Conservation (phyloP, 2,888 invertebrate genomes). For the Scrobipalpa costella region DNA sequence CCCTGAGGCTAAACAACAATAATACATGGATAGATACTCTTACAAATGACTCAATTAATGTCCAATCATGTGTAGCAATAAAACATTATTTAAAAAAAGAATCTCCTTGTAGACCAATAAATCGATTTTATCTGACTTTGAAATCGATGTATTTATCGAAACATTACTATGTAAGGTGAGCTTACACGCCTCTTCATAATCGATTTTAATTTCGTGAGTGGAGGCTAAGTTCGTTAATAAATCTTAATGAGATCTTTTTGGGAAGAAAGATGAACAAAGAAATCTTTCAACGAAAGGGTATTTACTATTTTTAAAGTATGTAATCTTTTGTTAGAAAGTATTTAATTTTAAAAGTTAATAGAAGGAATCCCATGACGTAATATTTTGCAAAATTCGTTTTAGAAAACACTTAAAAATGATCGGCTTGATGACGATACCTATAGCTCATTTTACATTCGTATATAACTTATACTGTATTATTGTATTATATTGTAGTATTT, state of each 20-base stretch:
- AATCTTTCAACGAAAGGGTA: too few relatives aligned
- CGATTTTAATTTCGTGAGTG: neutral
- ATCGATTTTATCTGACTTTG: slow-evolving; percentile 16
- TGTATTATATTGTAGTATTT: too few relatives aligned
- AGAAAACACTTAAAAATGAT: too few relatives aligned
- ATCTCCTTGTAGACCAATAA: slow-evolving; percentile 26
- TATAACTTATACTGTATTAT: too few relatives aligned
- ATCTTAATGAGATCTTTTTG: neutral
- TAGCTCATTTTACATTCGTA: too few relatives aligned
- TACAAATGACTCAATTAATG: neutral
- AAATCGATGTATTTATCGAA: slow-evolving; percentile 23
- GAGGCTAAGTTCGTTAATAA: neutral
- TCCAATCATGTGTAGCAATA: neutral
- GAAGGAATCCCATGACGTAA: too few relatives aligned
- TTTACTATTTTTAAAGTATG: too few relatives aligned
- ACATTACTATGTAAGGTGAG: slow-evolving; percentile 7
- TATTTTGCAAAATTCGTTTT: too few relatives aligned
- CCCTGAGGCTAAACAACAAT: neutral
- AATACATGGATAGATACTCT: neutral
- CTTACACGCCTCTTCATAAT: neutral
- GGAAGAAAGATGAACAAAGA: too few relatives aligned
- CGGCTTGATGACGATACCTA: too few relatives aligned
- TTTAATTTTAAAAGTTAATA: too few relatives aligned
- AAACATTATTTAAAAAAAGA: neutral
- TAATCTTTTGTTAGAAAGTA: too few relatives aligned